phyloP scores from a whole-genome alignment of 2,888 invertebrate species.

The Tromatobia lineatoria region DNA sequence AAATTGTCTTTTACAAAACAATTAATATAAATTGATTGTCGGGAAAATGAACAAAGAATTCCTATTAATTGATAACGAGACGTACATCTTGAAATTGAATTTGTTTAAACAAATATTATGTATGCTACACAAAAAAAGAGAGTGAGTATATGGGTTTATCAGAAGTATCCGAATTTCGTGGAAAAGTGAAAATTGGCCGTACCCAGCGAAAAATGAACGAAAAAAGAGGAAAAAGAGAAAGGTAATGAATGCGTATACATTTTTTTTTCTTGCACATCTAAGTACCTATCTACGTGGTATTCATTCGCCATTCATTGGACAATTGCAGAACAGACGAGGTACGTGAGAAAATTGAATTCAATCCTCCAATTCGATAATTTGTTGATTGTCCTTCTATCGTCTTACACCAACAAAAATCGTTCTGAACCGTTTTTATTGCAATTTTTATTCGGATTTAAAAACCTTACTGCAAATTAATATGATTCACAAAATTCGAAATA shows the following conservation, averaged over 20 bases:
- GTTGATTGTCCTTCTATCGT: neutral
- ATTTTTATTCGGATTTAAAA: too few relatives aligned
- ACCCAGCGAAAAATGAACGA: conserved; percentile 53
- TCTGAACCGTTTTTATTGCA: too few relatives aligned
- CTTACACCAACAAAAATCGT: neutral
- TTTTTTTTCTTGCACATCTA: conserved; percentile 48
- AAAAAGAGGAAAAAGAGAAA: conserved; percentile 28
- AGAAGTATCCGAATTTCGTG: conserved; percentile 29
- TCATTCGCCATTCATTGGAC: conserved; percentile 63
- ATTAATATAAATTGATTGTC: neutral
- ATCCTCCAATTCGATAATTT: conserved; percentile 14
- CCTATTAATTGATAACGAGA: neutral
- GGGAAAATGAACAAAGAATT: neutral
- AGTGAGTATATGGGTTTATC: conserved; percentile 16
- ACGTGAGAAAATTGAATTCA: conserved; percentile 12
- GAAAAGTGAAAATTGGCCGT: conserved; percentile 66
- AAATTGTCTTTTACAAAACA: neutral
- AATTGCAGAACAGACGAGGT: conserved; percentile 24
- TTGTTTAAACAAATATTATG: conserved; percentile 2
- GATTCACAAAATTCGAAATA: too few relatives aligned
- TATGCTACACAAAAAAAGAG: neutral
- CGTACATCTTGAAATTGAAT: neutral
- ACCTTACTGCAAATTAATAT: too few relatives aligned
- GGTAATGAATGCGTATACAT: conserved; percentile 54
- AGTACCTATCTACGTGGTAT: conserved; percentile 51